Conservation (phyloP, 2,797 vertebrate genomes). For the Hemitrygon akajei region DNA sequence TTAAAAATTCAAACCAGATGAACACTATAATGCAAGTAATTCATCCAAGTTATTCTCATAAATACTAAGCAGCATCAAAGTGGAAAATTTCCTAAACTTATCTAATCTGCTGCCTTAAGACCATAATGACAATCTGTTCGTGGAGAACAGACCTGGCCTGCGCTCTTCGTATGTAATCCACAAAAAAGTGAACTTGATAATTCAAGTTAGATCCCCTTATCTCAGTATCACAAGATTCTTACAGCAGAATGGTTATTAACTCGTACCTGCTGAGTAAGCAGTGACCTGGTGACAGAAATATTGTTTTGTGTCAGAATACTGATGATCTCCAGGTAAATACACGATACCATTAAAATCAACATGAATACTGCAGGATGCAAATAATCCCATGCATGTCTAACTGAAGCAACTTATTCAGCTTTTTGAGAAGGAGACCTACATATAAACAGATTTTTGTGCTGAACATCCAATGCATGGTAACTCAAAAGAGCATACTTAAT, state of each 20-base stretch:
- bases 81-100: not conserved
- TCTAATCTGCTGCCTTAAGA: not conserved
- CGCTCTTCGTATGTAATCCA: not conserved
- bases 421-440: not conserved
- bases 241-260: not conserved
- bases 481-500: not conserved
- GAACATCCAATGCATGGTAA: not conserved
- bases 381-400: not conserved
- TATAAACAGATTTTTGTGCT: not conserved
- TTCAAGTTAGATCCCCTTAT: not conserved
- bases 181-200: not conserved
- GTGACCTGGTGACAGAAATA: no score
- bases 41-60: not conserved
- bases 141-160: not conserved
- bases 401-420: not conserved
- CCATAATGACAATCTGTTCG: not conserved
- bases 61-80: not conserved
- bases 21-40: not conserved
- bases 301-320: not conserved
- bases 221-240: not conserved
- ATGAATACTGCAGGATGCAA: not conserved
- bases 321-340: not conserved
- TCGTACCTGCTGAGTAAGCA: not conserved
- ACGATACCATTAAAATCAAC: not conserved
- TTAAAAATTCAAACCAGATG: not conserved